Evolutionary conservation across 2,797 vertebrate genomes (phyloP), one percentile per base, ranked within the genome.

Genomic region (Rhodeus uyekii): DNA sequence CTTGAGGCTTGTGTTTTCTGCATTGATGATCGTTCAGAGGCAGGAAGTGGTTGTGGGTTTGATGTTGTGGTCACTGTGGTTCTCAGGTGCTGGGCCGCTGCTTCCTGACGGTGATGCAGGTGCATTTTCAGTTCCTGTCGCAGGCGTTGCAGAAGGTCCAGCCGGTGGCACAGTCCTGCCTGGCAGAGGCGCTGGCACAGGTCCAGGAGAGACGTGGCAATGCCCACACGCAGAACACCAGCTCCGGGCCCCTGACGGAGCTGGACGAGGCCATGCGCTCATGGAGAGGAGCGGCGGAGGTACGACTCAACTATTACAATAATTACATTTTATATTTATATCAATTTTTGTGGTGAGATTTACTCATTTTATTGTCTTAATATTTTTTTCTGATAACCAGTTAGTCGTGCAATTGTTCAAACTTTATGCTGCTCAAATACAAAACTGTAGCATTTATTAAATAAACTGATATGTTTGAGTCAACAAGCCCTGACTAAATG

Each of bases 91-190:
- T 99, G 86, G 98, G 98, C 74, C 95, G 98, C 80, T 99, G 98
- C 90, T 99, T 99, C 93, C 90, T 99, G 92, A 99, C 98, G 0
- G 98, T 99, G 93, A 96, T 99, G 96, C 98, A 99, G 93, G 98
- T 99, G 90, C 98, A 99, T 92, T 99, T 99, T 91, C 98, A 99
- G 94, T 99, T 99, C 93, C 92, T 99, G 84, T 99, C 98, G 1
- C 98, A 99, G 81, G 98, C 98, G 3, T 86, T 99, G 90, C 98
- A 99, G 93, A 99, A 99, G 84, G 97, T 99, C 50, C 98, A 99
- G 91, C 98, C 98, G 0, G 97, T 99, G 91, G 97, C 97, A 8
- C 97, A 99, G 92, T 97, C 97, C 22, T 99, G 97, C 90, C 95
- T 99, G 92, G 95, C 96, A 0, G 98, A 99, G 89, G 94, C 94